phyloP scores from a whole-genome alignment of 2,888 invertebrate genomes.

The Amitus sp. region DNA sequence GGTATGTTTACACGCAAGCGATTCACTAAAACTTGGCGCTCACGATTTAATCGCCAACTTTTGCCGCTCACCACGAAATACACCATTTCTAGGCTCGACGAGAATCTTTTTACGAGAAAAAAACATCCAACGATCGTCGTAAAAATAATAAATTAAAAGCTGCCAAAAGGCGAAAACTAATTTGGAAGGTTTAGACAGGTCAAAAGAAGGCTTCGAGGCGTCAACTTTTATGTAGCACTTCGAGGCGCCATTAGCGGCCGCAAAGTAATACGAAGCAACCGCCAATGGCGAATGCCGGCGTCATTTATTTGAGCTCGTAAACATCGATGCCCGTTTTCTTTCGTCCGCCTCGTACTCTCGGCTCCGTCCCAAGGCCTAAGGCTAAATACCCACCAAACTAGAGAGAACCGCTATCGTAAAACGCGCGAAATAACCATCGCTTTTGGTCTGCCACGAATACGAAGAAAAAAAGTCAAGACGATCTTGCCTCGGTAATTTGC shows the following conservation, averaged over 20 bases:
- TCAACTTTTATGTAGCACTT: constrained; percentile 60
- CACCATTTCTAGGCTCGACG: too few relatives aligned
- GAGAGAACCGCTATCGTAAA: constrained; percentile 53
- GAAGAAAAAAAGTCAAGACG: constrained; percentile 27
- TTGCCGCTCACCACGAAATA: too few relatives aligned
- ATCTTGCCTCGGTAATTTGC: constrained; percentile 45
- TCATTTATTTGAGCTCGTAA: constrained; percentile 61
- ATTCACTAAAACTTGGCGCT: background rate
- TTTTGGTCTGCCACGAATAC: constrained; percentile 13
- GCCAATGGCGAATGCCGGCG: constrained; percentile 48
- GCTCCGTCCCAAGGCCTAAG: constrained; percentile 10
- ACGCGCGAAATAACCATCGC: constrained; percentile 54
- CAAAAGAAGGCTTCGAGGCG: constrained; percentile 24
- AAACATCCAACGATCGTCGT: background rate
- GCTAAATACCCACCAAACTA: constrained; percentile 37
- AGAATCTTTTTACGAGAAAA: background rate
- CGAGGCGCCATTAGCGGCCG: constrained; percentile 55
- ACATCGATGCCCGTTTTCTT: constrained; percentile 52
- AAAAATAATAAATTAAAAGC: constrained; percentile 20
- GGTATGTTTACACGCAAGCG: constrained; percentile 3
- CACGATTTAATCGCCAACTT: too few relatives aligned
- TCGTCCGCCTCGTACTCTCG: constrained; percentile 17
- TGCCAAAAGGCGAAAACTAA: constrained; percentile 29
- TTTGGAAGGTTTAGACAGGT: constrained; percentile 29
- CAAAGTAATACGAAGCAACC: constrained; percentile 61